Base-by-base conservation (phyloP, 2,888 invertebrate genomes). In the Eumerus sabulonum region DNA sequence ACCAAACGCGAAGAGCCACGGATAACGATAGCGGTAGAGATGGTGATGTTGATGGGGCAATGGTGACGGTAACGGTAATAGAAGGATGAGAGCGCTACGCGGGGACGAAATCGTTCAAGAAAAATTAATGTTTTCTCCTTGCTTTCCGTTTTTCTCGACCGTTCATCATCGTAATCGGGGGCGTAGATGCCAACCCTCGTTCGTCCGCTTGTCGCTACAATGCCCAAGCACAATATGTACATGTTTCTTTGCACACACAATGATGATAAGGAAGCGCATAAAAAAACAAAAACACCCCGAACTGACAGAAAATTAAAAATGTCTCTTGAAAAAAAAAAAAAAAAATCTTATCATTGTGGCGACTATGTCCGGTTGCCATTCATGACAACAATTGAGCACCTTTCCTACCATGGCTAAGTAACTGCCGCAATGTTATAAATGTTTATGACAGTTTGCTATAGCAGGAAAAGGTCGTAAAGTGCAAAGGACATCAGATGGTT, bases 391-490 rank as follows among this genome's bases (percentile, higher is more conserved):
- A 63, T 67, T 57, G 48, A 40, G 14, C 17, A 9, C 19, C 40
- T 17, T 42, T 72, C 71, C 47, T 72, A 27, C 42, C 54, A 54
- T 47, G 50, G 40, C 68, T 79, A 73, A 79, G 79, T 79, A 79
- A 79, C 79, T 74, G 54, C 68, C 60, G 59, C 74, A 27, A 73
- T 73, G 68, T 79, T 79, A 63, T 73, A 68, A 79, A 79, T 79
- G 73, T 73, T 79, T 56, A 68, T 64, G 79, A 68, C 60, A 74
- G 73, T 79, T 79, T 74, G 54, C 64, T 64, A 68, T 70, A 36
- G 63, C 73, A 63, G 27, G 68, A 70, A 74, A 64, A 74, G 79
- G 79, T 70, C 79, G 67, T 72, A 77, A 77, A 56, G 67, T 72
- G 72, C 67, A 67, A 72, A 67, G 62, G 72, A 72, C 72, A 74